A percentile compares a stretch with the other conserved stretches of the same genome.
Evolutionary conservation across 2,113 vertebrate species (phyloP).

Genomic region (Semnornis frantzii): DNA sequence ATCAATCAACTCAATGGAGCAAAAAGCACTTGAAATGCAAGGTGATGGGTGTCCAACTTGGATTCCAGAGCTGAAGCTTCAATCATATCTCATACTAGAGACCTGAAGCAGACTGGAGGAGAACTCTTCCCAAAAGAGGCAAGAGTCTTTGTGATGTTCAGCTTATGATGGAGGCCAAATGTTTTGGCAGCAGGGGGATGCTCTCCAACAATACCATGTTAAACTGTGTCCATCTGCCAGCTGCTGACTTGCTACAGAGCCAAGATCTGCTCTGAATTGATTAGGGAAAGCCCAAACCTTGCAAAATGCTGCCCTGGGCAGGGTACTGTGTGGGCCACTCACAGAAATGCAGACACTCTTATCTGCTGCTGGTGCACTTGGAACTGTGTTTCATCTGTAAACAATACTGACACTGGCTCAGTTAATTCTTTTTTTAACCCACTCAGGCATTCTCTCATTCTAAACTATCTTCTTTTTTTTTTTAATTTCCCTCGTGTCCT

Average conservation of each 20-base stretch:
- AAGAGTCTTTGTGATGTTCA: neutral
- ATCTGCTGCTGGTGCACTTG: neutral
- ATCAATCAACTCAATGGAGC: neutral
- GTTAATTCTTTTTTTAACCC: neutral
- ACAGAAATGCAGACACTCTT: neutral
- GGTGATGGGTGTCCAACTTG: neutral
- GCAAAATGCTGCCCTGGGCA: neutral
- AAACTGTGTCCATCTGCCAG: neutral
- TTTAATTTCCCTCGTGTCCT: neutral
- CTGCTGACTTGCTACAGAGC: accelerated
- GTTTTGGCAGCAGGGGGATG: neutral
- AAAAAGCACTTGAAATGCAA: neutral
- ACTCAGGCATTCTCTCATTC: neutral
- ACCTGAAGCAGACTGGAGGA: neutral
- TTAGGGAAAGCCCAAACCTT: neutral
- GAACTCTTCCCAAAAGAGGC: neutral
- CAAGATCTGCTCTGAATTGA: neutral
- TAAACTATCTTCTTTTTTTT: neutral
- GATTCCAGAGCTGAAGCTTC: neutral
- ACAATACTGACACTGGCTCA: neutral
- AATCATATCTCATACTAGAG: accelerated
- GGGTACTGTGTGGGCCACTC: neutral
- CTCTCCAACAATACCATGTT: neutral
- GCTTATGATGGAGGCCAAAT: neutral
- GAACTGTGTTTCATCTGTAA: neutral